Evolutionary conservation across 2,797 vertebrate genomes (phyloP).

Genomic region (Echeneis naucrates): DNA sequence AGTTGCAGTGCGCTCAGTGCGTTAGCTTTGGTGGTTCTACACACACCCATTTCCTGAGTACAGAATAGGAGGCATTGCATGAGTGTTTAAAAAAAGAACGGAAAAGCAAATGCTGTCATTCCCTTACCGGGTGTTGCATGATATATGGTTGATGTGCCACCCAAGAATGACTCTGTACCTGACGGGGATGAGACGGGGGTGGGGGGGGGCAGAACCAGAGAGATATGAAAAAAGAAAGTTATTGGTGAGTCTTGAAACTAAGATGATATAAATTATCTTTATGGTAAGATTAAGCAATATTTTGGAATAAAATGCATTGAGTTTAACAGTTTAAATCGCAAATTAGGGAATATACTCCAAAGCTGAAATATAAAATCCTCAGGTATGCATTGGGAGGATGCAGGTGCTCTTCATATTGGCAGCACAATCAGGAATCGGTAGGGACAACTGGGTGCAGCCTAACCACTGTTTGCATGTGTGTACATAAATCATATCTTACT

Average conservation of each 20-base stretch:
- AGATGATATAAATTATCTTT: slow-evolving; percentile 1
- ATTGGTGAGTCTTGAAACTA: slow-evolving; percentile 9
- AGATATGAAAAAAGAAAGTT: slow-evolving; percentile 29
- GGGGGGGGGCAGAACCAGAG: slow-evolving; percentile 26
- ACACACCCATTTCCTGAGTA: slow-evolving; percentile 70
- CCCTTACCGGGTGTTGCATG: slow-evolving; percentile 98
- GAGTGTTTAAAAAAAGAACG: slow-evolving; percentile 6
- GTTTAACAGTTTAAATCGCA: background rate
- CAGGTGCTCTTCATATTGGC: background rate
- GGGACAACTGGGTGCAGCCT: background rate
- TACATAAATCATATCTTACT: background rate
- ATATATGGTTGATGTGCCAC: slow-evolving; percentile 98
- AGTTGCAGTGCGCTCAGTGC: slow-evolving; percentile 44
- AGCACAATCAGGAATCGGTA: background rate
- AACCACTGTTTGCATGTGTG: background rate
- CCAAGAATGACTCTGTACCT: slow-evolving; percentile 99
- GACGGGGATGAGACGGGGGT: slow-evolving; percentile 25
- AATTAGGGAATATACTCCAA: background rate
- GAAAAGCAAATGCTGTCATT: slow-evolving; percentile 23
- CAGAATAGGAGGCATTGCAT: slow-evolving; percentile 32
- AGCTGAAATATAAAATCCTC: slow-evolving; percentile 12
- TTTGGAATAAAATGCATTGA: background rate
- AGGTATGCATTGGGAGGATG: background rate
- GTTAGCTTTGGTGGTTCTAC: slow-evolving; percentile 41
- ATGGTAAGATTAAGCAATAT: background rate